Evolutionary conservation across 1,140 invertebrate genomes (phyloP), one percentile per base, ranked within the genome.

Genomic region (Ceratoteleas bidentatus): DNA sequence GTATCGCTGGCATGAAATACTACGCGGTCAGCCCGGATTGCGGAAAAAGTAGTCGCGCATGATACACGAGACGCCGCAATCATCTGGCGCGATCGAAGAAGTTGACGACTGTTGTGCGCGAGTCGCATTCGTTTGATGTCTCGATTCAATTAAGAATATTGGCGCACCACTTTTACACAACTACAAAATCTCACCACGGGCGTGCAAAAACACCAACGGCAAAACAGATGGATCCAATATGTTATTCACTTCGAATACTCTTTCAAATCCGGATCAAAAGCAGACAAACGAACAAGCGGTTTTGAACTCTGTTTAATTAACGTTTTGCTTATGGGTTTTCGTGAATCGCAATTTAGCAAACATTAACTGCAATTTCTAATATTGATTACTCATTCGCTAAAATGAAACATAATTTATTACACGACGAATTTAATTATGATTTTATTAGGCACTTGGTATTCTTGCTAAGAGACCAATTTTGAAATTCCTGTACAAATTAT

Each of bases 1-100:
- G 52, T 58, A 60, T 65, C 52, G 24, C 15, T 73, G 38, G 34
- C 53, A 54, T 77, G 47, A 60, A 65, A 60, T 83, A 64, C 62
- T 69, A 61, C 53, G 69, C 47, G 64, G 65, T 70, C 58, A 64
- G 69, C 64, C 52, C 58, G 57, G 47, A 74, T 54, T 74, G 52
- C 53, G 57, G 69, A 81, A 80, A 80, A 74, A 80, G 70, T 73
- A 72, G 60, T 79, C 62, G 40, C 36, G 52, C 76, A 79, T 79
- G 76, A 70, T 78, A 66, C 66, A 56, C 53, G 61, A 76, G 53
- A 32, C 24, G 33, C 45, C n/a, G 14, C 61, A 58, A 68, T 76
- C 57, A 47, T 62, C 58, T 47, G 62, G 47, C 43, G 56, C 61
- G 61, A 75, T 66, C 62, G 72, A 76, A 68, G 62, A 76, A 75